Conservation (phyloP, 2,113 vertebrate genomes). For the Cyanoderma ruficeps region DNA sequence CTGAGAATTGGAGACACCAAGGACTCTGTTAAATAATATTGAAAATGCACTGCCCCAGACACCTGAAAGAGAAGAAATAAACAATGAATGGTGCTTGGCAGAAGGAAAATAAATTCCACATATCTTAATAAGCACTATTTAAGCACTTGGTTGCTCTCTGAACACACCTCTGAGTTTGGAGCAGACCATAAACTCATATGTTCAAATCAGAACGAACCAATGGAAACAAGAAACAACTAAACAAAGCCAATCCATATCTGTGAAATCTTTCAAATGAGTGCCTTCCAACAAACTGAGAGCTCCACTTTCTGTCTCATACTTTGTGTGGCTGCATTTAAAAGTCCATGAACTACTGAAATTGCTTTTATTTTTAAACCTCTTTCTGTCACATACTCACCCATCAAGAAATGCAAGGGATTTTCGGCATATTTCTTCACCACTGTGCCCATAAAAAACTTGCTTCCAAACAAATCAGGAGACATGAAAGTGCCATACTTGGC, state of each 20-base stretch:
- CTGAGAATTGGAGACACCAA: constrained; percentile 86
- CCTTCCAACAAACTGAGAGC: background rate
- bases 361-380: background rate
- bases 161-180: background rate
- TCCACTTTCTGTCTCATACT: background rate
- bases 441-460: constrained; percentile 98
- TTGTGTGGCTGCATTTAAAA: background rate
- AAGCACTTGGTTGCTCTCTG: background rate
- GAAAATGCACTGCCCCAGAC: constrained; percentile 99
- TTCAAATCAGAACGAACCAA: background rate
- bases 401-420: constrained; percentile 96
- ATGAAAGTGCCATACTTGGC: constrained; percentile 98
- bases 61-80: constrained; percentile 73
- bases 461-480: constrained; percentile 93
- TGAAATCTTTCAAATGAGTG: background rate
- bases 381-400: constrained; percentile 83
- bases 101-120: background rate
- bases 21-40: constrained; percentile 95
- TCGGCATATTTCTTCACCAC: constrained; percentile 90
- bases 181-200: background rate
- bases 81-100: background rate
- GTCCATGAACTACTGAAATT: background rate
- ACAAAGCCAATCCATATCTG: background rate
- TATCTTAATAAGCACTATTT: background rate
- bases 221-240: background rate